Evolutionary conservation across 2,113 vertebrate species (phyloP).

Genomic region (Pseudorasbora parva): DNA sequence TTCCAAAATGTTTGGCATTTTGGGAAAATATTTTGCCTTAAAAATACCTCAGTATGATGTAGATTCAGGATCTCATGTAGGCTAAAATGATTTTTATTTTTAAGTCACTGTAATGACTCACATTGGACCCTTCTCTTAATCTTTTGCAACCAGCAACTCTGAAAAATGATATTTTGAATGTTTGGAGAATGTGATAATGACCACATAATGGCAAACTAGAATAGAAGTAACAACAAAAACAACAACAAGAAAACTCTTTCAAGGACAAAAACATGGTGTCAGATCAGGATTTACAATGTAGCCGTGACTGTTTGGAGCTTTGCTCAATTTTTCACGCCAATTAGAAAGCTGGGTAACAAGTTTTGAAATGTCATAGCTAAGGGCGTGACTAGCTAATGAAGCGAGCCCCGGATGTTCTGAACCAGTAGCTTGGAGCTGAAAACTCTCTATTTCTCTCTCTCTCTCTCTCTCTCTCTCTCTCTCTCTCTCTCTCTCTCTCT

Average conservation of each 20-base stretch:
- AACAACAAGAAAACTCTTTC: not conserved
- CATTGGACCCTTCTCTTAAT: not conserved
- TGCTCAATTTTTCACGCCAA: constrained; percentile 72
- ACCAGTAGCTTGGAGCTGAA: constrained; percentile 62
- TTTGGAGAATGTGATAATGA: not conserved
- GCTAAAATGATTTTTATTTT: not conserved
- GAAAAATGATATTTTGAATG: not conserved
- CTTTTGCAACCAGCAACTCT: not conserved
- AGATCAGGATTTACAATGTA: constrained; percentile 52
- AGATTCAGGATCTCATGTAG: not conserved
- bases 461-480: not conserved
- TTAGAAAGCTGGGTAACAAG: constrained; percentile 68
- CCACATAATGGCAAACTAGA: not conserved
- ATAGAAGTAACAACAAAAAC: too few species aligned
- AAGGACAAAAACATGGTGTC: constrained; percentile 41
- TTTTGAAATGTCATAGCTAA: constrained; percentile 77
- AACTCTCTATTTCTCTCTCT: constrained; percentile 39
- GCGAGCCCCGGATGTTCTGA: constrained; percentile 68
- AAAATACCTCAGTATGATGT: not conserved
- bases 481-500: constrained; percentile 33
- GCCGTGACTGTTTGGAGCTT: constrained; percentile 48
- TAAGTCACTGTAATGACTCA: not conserved
- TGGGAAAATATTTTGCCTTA: not conserved
- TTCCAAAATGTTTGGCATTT: too few species aligned
- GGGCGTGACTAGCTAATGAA: constrained; percentile 76